Conservation (phyloP, 2,888 invertebrate genomes). For the Pseudococcus viburni region DNA sequence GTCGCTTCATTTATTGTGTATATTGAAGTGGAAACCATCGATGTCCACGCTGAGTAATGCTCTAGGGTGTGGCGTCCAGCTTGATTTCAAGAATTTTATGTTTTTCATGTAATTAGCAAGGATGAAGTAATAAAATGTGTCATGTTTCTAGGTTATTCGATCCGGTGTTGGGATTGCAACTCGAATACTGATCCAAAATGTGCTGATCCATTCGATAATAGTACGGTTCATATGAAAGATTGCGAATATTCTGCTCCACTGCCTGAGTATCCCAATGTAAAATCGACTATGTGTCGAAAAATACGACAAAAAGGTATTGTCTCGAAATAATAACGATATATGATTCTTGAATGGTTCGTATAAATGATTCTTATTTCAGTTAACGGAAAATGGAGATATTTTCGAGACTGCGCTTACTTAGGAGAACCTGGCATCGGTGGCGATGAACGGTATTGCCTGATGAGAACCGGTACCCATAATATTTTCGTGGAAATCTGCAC, state of each 20-base stretch:
- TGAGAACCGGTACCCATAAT: constrained; percentile 92
- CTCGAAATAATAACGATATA: not conserved
- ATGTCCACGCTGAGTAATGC: not conserved
- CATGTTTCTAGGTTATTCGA: constrained; percentile 46
- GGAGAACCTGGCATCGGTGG: constrained; percentile 92
- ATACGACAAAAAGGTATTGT: constrained; percentile 88
- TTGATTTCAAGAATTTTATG: not conserved
- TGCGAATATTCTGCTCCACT: constrained; percentile 77
- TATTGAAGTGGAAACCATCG: not conserved
- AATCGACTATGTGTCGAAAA: constrained; percentile 91
- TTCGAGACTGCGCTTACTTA: constrained; percentile 82
- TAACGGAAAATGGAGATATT: constrained; percentile 70
- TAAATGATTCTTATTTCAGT: constrained; percentile 68
- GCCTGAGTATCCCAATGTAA: constrained; percentile 79
- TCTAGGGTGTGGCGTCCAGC: constrained; percentile 3
- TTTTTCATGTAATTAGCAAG: not conserved
- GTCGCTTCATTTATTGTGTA: not conserved
- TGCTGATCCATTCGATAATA: constrained; percentile 92
- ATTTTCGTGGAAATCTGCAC: constrained; percentile 95
- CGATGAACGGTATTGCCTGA: constrained; percentile 90
- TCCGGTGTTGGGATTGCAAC: constrained; percentile 88
- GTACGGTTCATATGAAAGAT: constrained; percentile 87
- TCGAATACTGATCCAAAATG: constrained; percentile 92
- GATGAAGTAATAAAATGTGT: not conserved
- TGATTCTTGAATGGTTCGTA: constrained; percentile 2